These are phyloP conservation scores for Cebidichthys violaceus DNA, from an alignment of 2,113 vertebrate genomes.

Conservation along the genomic window DNA sequence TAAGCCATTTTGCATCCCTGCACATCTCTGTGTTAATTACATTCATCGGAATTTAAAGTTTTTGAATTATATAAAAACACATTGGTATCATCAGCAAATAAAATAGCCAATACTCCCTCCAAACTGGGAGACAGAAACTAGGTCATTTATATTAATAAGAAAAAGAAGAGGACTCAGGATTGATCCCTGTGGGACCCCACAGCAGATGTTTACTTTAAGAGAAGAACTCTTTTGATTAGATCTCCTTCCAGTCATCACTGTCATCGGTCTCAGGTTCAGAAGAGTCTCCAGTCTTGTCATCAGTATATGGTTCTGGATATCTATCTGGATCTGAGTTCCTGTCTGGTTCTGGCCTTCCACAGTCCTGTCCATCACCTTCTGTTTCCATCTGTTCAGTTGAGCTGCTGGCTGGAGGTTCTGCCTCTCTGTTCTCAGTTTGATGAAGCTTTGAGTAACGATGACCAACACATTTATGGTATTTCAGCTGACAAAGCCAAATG, in stretches of 20 bases:
- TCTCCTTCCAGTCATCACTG: slow-evolving; percentile 8
- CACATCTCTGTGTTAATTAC: neutral
- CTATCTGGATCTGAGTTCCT: neutral
- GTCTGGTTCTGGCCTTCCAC: neutral
- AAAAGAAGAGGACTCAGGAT: neutral
- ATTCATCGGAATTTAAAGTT: neutral
- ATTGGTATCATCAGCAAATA: neutral
- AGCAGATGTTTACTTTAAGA: neutral
- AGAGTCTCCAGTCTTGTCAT: neutral
- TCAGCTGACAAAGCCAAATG: neutral
- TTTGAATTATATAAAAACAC: neutral
- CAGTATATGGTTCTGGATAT: neutral
- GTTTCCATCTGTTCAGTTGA: neutral
- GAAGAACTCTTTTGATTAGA: neutral
- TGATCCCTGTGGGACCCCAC: neutral
- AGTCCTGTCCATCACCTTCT: slow-evolving; percentile 16
- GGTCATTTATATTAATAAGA: neutral
- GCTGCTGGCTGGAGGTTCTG: neutral
- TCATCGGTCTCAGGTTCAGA: neutral
- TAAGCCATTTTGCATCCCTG: neutral
- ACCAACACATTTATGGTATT: neutral
- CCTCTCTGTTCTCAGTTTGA: neutral
- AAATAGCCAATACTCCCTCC: neutral
- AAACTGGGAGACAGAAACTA: neutral
- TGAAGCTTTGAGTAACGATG: neutral